A percentile compares a stretch with the other conserved stretches of the same genome.
phyloP scores from a whole-genome alignment of 2,797 vertebrate species.

The Melanogrammus aeglefinus region DNA sequence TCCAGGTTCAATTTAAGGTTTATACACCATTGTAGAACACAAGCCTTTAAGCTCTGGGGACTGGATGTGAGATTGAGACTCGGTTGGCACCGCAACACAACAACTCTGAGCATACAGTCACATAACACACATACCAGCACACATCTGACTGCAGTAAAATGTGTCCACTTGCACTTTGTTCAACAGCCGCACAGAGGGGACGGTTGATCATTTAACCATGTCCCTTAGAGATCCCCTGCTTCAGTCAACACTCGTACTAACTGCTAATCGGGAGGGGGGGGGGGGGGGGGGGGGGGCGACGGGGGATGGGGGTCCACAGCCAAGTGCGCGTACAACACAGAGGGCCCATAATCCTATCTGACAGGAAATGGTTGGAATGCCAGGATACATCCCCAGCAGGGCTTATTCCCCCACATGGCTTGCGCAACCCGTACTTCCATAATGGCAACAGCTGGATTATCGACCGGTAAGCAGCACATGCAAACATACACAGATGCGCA shows the following conservation, averaged over 20 bases:
- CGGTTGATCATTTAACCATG: constrained; percentile 25
- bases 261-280: constrained; percentile 70
- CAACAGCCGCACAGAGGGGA: constrained; percentile 26
- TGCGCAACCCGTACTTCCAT: constrained; percentile 77
- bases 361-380: constrained; percentile 98
- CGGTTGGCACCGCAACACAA: background rate
- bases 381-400: constrained; percentile 90
- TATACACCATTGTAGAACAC: background rate
- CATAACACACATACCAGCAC: constrained; percentile 2
- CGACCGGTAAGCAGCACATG: constrained; percentile 18
- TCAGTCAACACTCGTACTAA: constrained; percentile 74
- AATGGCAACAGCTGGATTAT: constrained; percentile 81
- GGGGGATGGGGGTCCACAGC: constrained; percentile 79
- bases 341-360: constrained; percentile 87
- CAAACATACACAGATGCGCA: constrained; percentile 12
- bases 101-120: background rate
- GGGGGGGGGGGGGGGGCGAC: constrained; percentile 17
- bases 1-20: background rate
- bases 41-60: background rate
- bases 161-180: constrained; percentile 26
- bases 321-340: constrained; percentile 82
- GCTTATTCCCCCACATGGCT: constrained; percentile 82
- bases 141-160: constrained; percentile 42
- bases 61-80: background rate
- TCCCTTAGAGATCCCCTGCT: constrained; percentile 35